Evolutionary conservation across 2,797 vertebrate genomes (phyloP), one percentile per base, ranked within the genome.

Genomic region (Bufotes viridis): DNA sequence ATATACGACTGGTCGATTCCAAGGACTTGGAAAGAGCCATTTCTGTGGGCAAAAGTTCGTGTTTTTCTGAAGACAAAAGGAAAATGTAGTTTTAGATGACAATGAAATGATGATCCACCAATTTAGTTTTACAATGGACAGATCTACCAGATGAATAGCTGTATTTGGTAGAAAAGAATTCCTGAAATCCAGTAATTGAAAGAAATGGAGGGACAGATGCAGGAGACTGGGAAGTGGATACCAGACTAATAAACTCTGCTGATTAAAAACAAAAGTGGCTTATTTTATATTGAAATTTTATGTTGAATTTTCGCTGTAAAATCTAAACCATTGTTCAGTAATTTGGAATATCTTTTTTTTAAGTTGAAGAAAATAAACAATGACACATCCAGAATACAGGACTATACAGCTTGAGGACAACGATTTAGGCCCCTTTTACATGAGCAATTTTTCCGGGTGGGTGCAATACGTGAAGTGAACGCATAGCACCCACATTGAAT

Each of bases 11-110:
- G n/a, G 97, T 94, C 0, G 95, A 91, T 67, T 95, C 95, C 2
- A 96, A 90, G 9, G 96, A 96, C 90, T 96, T 96, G 22, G 97
- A 96, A 91, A 97, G 94, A 78, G 97, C 95, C 91, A 95, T 92
- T 93, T 99, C 97, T 92, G 96, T 94, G 90, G 97, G 96, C 91
- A 96, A 96, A 90, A 99, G 94, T 90, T 97, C 95, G 87, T 96
- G 96, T 90, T 97, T 96, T 90, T 97, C 98, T 99, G 93, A 92
- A 91, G 42, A 84, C 74, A 85, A 78, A 74, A n/a, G 15, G 75
- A n/a, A 9, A 51, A 26, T 22, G 60, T 20, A 15, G 18, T 2
- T 51, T 81, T 22, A 22, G 79, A 65, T 63, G 65, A 67, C 2
- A 15, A 9, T 3, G 10, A 22, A 79, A 22, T 42, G 17, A 79